A percentile compares a stretch with the other conserved stretches of the same genome.
These are phyloP conservation scores for Chrysopilus asiliformis DNA, from an alignment of 2,888 invertebrate species.

Conservation along the genomic window DNA sequence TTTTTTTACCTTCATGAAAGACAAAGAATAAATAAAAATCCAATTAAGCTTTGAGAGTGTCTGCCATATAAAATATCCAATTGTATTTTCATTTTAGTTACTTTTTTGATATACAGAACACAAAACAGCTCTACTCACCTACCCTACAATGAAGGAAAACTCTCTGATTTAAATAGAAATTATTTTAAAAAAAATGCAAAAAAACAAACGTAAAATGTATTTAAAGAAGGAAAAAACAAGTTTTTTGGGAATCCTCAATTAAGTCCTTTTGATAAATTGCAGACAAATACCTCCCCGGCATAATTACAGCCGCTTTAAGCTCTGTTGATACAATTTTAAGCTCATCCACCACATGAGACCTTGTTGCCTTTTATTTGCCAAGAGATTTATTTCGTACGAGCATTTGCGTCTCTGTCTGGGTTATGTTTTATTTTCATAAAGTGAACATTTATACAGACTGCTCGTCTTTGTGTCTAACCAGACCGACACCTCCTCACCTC, in stretches of 20 bases:
- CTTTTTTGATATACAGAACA: no score
- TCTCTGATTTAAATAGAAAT: background rate
- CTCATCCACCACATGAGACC: conserved; percentile 16
- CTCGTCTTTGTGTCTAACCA: no score
- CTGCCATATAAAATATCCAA: no score
- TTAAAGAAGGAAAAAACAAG: background rate
- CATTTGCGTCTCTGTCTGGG: conserved; percentile 8
- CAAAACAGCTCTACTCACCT: no score
- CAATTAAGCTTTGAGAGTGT: no score
- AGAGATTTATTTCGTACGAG: conserved; percentile 11
- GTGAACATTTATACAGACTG: no score
- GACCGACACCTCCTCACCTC: no score
- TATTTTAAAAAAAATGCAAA: background rate
- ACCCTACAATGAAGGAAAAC: no score
- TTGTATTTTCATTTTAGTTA: no score
- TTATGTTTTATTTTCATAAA: conserved; percentile 8
- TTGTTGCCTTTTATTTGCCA: conserved; percentile 11
- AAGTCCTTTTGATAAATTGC: conserved; percentile 17
- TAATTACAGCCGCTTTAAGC: conserved; percentile 16
- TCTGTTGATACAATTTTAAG: conserved; percentile 16
- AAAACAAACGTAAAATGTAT: background rate
- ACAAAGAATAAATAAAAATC: no score
- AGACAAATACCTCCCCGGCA: conserved; percentile 15
- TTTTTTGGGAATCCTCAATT: conserved; percentile 10
- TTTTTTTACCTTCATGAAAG: no score